Percentiles rank a stretch among this genome's conserved stretches.
Conservation (phyloP, 1,140 invertebrate genomes). For the Drosophila sturtevanti region DNA sequence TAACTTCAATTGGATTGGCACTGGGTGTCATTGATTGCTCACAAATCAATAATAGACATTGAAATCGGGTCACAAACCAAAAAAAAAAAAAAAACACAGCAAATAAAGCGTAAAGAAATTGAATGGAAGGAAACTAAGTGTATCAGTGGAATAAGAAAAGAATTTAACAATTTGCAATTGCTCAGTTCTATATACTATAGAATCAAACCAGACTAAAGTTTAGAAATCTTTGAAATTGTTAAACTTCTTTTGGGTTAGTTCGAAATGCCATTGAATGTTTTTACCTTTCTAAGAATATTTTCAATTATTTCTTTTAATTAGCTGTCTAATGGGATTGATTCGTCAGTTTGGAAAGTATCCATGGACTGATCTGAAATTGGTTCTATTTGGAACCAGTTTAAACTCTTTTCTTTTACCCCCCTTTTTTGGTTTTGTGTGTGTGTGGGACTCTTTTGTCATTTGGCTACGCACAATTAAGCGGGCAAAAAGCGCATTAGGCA, state of each 20-base stretch:
- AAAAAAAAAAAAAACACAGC: background rate
- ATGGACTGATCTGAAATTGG: background rate
- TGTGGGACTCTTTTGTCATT: conserved; percentile 39
- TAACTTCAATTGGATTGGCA: conserved; percentile 6
- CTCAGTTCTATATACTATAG: too few species aligned
- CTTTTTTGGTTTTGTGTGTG: too few species aligned
- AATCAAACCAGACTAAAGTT: too few species aligned
- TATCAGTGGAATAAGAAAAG: background rate
- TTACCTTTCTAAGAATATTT: too few species aligned
- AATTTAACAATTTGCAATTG: background rate
- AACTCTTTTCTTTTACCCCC: background rate
- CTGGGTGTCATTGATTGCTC: conserved; percentile 1
- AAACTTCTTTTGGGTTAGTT: too few species aligned
- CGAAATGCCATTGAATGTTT: too few species aligned
- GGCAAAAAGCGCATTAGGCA: conserved; percentile 31
- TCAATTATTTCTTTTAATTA: too few species aligned
- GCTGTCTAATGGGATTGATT: too few species aligned
- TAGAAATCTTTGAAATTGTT: too few species aligned
- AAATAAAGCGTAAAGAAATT: background rate
- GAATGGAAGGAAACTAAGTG: background rate
- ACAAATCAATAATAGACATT: conserved; percentile 1
- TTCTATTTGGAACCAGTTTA: background rate
- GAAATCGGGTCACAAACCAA: conserved; percentile 2
- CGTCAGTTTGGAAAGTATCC: too few species aligned
- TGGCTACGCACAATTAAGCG: conserved; percentile 54